Evolutionary conservation across 2,113 vertebrate species (phyloP), one percentile per base, ranked within the genome.

Genomic region (Pagrus major): DNA sequence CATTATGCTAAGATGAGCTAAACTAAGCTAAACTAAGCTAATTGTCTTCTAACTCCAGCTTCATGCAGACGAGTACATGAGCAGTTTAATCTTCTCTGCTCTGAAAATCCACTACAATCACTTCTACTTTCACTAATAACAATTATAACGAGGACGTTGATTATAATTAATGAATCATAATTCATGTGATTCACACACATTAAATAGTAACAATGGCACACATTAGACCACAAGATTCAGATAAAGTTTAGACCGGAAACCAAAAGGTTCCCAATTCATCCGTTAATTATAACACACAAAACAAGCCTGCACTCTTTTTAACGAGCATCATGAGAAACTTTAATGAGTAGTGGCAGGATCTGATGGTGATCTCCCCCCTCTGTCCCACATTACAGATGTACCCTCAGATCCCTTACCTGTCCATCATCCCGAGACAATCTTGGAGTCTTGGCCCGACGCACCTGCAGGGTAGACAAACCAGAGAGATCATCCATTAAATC

Each of bases 401-500:
- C 25, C 63, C 29, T 3, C 55, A 63, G 76, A 87, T 67, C 29
- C 21, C 88, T 91, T 96, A 99, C 98, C 97, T 99, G 97, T 99
- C 98, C 96, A 97, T 97, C 95, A 99, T 96, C 90, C 97, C 97
- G 29, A 98, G 94, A 91, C 98, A 99, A 94, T 99, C 98, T 93
- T 98, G 97, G 25, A 98, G 93, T 73, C 94, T 95, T 0, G 97
- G 96, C 90, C 97, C 97, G 89, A 96, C 82, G 93, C 98, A 99
- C 96, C 98, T 99, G 95, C 52, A 52, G 75, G 91, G 84, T 83
- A 91, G 76, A 95, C 37, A 93, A 91, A 95, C 69, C 89, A 89
- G 80, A 83, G 82, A 86, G 42, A 82, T 77, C 83, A 27, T 54
- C 79, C 85, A 87, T 91, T 90, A 92, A 83, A 85, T 25, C 76